Conservation (phyloP, 2,888 invertebrate species). For the Mayetiola destructor region DNA sequence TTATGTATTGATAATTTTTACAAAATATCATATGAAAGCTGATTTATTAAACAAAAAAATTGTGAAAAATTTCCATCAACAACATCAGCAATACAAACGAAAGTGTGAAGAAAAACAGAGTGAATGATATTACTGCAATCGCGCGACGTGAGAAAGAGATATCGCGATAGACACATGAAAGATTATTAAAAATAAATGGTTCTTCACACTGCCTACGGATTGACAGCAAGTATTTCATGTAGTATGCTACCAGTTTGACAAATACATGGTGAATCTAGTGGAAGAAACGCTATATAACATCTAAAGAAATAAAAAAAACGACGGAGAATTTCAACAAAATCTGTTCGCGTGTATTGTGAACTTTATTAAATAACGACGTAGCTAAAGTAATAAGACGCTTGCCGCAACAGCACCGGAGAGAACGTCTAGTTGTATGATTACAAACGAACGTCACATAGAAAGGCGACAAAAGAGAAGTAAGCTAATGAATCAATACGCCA, state of each 20-base stretch:
- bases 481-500: background rate
- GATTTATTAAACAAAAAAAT: too few species aligned
- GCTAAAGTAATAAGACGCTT: background rate
- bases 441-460: conserved; percentile 2
- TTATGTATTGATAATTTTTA: conserved; percentile 3
- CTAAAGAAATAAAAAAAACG: conserved; percentile 5
- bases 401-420: conserved; percentile 9
- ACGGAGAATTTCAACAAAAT: background rate
- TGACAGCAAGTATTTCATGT: background rate
- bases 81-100: background rate
- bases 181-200: background rate
- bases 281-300: too few species aligned
- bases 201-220: background rate
- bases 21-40: too few species aligned
- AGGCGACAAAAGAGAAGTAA: conserved; percentile 2
- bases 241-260: background rate
- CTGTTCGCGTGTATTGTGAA: conserved; percentile 9
- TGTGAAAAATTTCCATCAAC: conserved; percentile 12
- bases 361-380: conserved; percentile 12
- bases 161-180: background rate
- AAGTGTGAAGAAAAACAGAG: background rate
- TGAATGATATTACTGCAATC: background rate
- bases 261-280: background rate
- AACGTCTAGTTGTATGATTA: background rate
- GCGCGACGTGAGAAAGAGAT: background rate